Base-by-base conservation (phyloP, 2,888 invertebrate species). In the Nymphalis urticae region DNA sequence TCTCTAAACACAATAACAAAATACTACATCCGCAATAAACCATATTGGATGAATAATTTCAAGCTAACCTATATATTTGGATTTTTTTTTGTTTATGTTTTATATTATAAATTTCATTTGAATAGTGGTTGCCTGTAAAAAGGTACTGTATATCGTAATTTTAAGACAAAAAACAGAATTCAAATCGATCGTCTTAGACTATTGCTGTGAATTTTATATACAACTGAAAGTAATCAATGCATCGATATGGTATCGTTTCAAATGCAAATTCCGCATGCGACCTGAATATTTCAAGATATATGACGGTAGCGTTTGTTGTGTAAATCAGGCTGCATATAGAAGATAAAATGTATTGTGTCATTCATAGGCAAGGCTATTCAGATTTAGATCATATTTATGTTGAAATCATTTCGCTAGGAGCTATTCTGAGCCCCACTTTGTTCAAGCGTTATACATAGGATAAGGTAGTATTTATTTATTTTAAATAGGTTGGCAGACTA, bases 201-300 rank as follows among this genome's bases (percentile, higher is more conserved):
- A 13, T 17, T 19, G 10, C 51, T 36, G 17, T 62, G 59, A 69
- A 67, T 65, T 64, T 58, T 36, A 24, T 42, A 42, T 13, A 42
- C 13, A 58, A 62, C 59, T 64, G 27, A 64, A 67, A 66, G 56
- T 67, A 69, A 73, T 75, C 72, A 70, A 72, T 72, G 68, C 72
- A 71, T 62, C 66, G 61, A 63, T 48, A 48, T 62, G 56, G 63
- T 66, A 65, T 63, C 73, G 74, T 72, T 74, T 73, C 72, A 71
- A 68, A 74, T 76, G 76, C 71, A 75, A 75, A 75, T 76, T 69
- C 72, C 48, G 66, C 62, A 50, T 66, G 71, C 67, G 75, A 74
- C 73, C 74, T 73, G 75, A 75, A 75, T 75, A 75, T 72, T 75
- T 75, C 70, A 73, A 72, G 72, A 72, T 66, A 27, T 53, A 21